Evolutionary conservation across 2,797 vertebrate species (phyloP).

Genomic region (Alauda arvensis): DNA sequence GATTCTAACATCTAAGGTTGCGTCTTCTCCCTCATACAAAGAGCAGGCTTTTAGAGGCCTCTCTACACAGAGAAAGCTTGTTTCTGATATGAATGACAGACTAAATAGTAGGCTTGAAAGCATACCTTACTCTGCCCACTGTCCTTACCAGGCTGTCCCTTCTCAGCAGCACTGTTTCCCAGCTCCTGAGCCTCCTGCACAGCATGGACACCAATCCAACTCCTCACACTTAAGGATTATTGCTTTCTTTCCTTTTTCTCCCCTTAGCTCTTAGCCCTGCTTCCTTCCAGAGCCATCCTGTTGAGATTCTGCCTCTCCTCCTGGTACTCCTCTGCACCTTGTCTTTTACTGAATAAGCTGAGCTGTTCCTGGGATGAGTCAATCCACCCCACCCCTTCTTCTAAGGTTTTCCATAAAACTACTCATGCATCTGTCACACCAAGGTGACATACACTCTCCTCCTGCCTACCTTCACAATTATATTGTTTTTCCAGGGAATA

Average conservation of each 20-base stretch:
- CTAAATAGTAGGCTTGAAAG: not conserved
- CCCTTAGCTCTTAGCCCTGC: not conserved
- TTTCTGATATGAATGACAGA: not conserved
- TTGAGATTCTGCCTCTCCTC: not conserved
- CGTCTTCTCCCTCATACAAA: not conserved
- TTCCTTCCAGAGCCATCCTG: not conserved
- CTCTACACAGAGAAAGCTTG: not conserved
- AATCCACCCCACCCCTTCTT: not conserved
- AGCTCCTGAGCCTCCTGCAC: not conserved
- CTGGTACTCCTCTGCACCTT: not conserved
- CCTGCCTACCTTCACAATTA: not conserved
- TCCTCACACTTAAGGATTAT: not conserved
- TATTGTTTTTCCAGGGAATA: not conserved
- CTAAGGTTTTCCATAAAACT: not conserved
- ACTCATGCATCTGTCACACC: not conserved
- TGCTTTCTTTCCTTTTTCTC: not conserved
- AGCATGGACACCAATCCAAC: fast-evolving
- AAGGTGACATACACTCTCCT: not conserved
- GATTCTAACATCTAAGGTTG: not conserved
- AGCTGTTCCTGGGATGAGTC: not conserved
- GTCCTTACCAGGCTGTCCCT: not conserved
- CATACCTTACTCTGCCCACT: not conserved
- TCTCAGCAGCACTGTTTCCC: not conserved
- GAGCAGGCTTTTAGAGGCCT: not conserved
- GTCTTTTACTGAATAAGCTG: not conserved